These are phyloP conservation scores for Pemphigus obesinymphae DNA, from an alignment of 1,140 invertebrate species.

Conservation along the genomic window DNA sequence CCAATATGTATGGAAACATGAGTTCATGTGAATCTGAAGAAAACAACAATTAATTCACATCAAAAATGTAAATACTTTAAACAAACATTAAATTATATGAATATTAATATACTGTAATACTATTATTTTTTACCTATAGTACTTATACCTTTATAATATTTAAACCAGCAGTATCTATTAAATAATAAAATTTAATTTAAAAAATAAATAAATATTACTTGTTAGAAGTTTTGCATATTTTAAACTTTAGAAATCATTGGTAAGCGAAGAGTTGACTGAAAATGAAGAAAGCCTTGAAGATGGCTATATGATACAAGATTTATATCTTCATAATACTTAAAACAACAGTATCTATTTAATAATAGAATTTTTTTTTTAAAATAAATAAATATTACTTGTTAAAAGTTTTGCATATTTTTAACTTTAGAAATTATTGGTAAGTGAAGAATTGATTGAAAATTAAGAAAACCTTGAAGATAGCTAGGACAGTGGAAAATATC, in stretches of 20 bases:
- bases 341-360: neutral
- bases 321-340: neutral
- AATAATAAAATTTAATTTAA: neutral
- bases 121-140: neutral
- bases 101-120: neutral
- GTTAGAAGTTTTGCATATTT: neutral
- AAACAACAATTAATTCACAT: neutral
- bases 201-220: neutral
- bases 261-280: no score
- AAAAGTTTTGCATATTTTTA: neutral
- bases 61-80: neutral
- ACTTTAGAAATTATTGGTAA: neutral
- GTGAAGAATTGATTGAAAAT: neutral
- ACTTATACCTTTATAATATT: neutral
- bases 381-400: neutral
- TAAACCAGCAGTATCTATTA: neutral
- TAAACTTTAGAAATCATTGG: neutral
- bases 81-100: no score
- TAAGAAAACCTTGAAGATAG: neutral
- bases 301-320: neutral
- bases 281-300: neutral
- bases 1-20: neutral
- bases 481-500: neutral
- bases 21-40: neutral
- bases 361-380: neutral